Conservation (phyloP, 1,140 invertebrate species). For the Drosophila pallidifrons region DNA sequence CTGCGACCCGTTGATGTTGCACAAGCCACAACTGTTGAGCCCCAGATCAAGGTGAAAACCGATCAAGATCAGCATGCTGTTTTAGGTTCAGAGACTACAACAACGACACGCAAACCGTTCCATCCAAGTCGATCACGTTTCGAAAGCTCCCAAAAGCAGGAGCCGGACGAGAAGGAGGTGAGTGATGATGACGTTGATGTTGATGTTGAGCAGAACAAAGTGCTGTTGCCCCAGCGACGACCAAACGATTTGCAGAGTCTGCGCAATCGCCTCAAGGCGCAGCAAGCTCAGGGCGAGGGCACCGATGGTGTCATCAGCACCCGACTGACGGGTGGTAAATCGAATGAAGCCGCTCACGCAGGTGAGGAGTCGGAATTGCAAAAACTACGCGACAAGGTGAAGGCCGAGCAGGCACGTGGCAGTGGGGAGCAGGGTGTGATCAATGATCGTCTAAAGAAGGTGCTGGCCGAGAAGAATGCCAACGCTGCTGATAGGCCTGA, state of each 20-base stretch:
- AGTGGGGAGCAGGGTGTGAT: constrained; percentile 65
- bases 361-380: constrained; percentile 56
- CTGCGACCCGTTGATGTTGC: constrained; percentile 46
- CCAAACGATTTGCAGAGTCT: constrained; percentile 45
- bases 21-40: constrained; percentile 6
- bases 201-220: not conserved
- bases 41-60: not conserved
- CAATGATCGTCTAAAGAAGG: constrained; percentile 64
- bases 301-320: constrained; percentile 50
- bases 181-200: not conserved
- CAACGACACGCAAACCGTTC: constrained; percentile 62
- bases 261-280: constrained; percentile 61
- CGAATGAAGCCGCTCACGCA: not conserved
- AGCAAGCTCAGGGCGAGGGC: constrained; percentile 48
- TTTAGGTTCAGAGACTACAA: constrained; percentile 12
- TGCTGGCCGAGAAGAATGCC: constrained; percentile 48
- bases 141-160: constrained; percentile 12
- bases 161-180: constrained; percentile 6
- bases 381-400: constrained; percentile 68
- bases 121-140: constrained; percentile 52
- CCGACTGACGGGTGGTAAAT: constrained; percentile 3
- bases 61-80: not conserved
- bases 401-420: constrained; percentile 59
- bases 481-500: too few species aligned
- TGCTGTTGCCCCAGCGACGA: not conserved